Evolutionary conservation across 1,140 invertebrate genomes (phyloP).

Genomic region (Magallana ariakensis): DNA sequence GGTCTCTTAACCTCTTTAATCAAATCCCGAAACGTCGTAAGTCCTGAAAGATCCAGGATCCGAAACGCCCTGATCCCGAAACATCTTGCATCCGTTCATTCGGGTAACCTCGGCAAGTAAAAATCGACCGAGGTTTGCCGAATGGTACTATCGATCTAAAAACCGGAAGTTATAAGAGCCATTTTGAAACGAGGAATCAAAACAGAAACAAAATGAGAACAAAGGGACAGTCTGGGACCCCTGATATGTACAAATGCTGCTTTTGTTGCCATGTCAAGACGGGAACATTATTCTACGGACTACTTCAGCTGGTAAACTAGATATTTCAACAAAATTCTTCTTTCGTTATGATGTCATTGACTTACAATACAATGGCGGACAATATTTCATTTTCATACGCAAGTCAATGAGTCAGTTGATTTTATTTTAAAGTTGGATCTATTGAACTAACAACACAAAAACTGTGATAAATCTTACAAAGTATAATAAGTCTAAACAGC

Average conservation of each 20-base stretch:
- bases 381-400: background rate
- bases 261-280: slow-evolving; percentile 91
- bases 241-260: slow-evolving; percentile 82
- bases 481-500: too few species aligned
- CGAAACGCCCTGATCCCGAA: too few species aligned
- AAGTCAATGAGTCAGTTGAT: too few species aligned
- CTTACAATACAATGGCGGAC: background rate
- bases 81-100: too few species aligned
- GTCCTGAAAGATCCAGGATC: too few species aligned
- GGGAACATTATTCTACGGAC: slow-evolving; percentile 88
- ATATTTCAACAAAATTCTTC: background rate
- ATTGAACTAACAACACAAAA: too few species aligned
- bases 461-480: too few species aligned
- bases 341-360: slow-evolving; percentile 29
- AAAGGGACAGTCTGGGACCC: slow-evolving; percentile 63
- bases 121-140: too few species aligned
- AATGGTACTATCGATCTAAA: background rate
- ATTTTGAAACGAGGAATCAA: slow-evolving; percentile 31
- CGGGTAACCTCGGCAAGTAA: too few species aligned
- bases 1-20: too few species aligned
- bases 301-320: slow-evolving; percentile 88
- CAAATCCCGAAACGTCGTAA: too few species aligned
- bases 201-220: slow-evolving; percentile 56
- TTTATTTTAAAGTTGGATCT: too few species aligned
- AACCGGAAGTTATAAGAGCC: background rate